phyloP scores from a whole-genome alignment of 2,797 vertebrate species.

The Mastacembelus armatus region DNA sequence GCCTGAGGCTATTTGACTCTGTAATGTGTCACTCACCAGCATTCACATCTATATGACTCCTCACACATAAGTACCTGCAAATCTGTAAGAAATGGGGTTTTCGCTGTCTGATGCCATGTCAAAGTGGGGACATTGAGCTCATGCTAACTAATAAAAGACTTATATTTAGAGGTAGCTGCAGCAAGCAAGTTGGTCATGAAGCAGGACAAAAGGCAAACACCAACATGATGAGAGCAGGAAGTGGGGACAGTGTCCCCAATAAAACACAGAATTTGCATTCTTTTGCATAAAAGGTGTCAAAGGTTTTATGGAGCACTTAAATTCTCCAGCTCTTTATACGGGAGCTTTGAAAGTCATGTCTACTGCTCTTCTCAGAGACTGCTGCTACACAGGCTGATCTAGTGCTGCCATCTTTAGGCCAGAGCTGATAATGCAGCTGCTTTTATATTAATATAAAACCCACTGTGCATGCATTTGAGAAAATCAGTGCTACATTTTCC shows the following conservation, averaged over 20 bases:
- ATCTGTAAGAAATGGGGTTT: too few species aligned
- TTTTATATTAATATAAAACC: not conserved
- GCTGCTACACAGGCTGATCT: not conserved
- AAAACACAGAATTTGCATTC: conserved; percentile 10
- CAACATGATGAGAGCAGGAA: conserved; percentile 8
- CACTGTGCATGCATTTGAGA: not conserved
- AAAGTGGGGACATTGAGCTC: not conserved
- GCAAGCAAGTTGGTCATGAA: not conserved
- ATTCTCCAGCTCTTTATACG: conserved; percentile 64
- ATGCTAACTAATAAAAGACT: not conserved
- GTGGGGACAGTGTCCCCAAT: conserved; percentile 15
- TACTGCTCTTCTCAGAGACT: conserved; percentile 16
- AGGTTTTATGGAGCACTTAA: conserved; percentile 64
- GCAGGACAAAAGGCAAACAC: conserved; percentile 10
- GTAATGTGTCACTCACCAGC: not conserved
- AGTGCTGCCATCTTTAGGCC: conserved; percentile 65
- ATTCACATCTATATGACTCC: not conserved
- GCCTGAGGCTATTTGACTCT: not conserved
- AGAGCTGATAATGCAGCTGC: conserved; percentile 7
- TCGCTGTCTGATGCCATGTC: not conserved
- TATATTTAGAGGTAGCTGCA: not conserved
- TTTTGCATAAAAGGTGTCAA: conserved; percentile 34
- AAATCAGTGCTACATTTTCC: not conserved
- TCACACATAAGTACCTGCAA: not conserved
- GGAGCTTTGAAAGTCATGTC: conserved; percentile 38